Percentiles rank a stretch among this genome's conserved stretches.
phyloP scores from a whole-genome alignment of 2,113 vertebrate genomes.

The Gopherus flavomarginatus region DNA sequence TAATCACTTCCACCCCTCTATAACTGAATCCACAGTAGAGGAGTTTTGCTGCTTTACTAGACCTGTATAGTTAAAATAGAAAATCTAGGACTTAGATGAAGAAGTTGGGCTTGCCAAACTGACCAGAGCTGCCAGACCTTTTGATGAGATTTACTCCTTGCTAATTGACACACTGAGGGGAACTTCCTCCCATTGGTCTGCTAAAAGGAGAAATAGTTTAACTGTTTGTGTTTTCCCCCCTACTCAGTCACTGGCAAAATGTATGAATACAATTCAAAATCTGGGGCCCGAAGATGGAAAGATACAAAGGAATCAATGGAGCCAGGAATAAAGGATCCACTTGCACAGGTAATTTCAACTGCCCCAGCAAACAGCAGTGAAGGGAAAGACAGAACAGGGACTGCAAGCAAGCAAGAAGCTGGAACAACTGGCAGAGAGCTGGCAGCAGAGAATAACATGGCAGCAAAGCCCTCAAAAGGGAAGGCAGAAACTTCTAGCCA shows the following conservation, averaged over 20 bases:
- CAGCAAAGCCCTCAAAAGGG: not conserved
- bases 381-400: not conserved
- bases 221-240: not conserved
- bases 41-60: not conserved
- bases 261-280: constrained; percentile 84
- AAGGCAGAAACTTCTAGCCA: not conserved
- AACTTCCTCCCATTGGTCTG: not conserved
- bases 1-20: not conserved
- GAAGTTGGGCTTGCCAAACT: not conserved
- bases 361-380: not conserved
- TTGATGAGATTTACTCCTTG: not conserved
- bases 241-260: constrained; percentile 80
- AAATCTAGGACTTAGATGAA: not conserved
- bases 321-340: not conserved
- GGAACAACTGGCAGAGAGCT: constrained; percentile 6
- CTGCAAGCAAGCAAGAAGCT: not conserved
- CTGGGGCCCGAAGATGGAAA: constrained; percentile 85
- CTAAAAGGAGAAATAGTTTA: not conserved
- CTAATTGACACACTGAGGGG: not conserved
- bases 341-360: not conserved
- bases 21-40: not conserved
- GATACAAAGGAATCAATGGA: constrained; percentile 29
- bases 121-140: not conserved
- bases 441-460: not conserved
- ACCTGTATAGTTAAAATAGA: not conserved